phyloP scores from a whole-genome alignment of 1,140 invertebrate genomes.

The Patella vulgata region DNA sequence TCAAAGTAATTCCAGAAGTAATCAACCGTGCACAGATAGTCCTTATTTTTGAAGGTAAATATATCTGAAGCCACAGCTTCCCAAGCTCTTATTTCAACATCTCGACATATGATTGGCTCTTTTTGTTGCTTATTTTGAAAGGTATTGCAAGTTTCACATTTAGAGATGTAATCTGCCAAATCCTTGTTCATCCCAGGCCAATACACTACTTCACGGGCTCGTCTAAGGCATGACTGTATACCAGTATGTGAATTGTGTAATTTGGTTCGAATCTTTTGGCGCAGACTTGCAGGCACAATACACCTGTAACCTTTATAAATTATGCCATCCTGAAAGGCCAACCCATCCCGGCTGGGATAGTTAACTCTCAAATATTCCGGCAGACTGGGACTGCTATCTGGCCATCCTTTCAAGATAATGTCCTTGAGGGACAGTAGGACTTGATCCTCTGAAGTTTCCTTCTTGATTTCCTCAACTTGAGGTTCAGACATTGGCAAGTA shows the following conservation, averaged over 20 bases:
- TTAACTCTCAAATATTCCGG: neutral
- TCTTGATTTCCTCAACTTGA: conserved; percentile 2
- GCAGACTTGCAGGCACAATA: conserved; percentile 2
- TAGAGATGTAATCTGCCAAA: conserved; percentile 21
- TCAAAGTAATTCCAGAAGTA: conserved; percentile 35
- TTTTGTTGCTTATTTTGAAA: neutral
- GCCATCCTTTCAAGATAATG: conserved; percentile 7
- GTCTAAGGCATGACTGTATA: conserved; percentile 22
- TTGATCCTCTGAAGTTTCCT: conserved; percentile 5
- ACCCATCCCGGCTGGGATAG: neutral
- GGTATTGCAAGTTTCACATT: conserved; percentile 25
- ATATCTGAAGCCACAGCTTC: conserved; percentile 27
- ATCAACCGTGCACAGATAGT: conserved; percentile 30
- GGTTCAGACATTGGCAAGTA: conserved; percentile 3
- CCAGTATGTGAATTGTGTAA: conserved; percentile 11
- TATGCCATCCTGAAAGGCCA: conserved; percentile 4
- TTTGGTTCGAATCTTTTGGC: neutral
- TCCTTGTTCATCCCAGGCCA: conserved; percentile 40
- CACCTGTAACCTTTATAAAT: conserved; percentile 10
- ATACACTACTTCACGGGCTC: conserved; percentile 31
- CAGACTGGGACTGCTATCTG: neutral
- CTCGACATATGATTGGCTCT: conserved; percentile 3
- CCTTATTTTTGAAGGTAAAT: conserved; percentile 11
- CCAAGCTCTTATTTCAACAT: conserved; percentile 21
- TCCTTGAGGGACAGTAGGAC: neutral